A percentile compares a stretch with the other conserved stretches of the same genome.
phyloP scores from a whole-genome alignment of 1,140 invertebrate genomes.

The Leptonema lineaticorne region DNA sequence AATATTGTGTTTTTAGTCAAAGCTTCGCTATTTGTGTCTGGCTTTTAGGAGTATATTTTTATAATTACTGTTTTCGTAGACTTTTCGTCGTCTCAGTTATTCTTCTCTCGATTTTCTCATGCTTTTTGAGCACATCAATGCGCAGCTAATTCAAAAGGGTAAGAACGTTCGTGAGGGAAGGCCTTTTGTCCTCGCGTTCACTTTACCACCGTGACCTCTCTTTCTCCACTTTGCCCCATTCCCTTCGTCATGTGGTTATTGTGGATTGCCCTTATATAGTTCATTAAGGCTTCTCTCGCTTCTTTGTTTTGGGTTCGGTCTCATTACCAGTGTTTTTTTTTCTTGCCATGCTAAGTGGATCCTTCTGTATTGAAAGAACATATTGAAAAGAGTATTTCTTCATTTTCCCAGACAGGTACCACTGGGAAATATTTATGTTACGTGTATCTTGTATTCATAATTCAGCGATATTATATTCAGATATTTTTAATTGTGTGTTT shows the following conservation, averaged over 20 bases:
- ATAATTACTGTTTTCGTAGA: slow-evolving; percentile 12
- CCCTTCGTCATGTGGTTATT: slow-evolving; percentile 25
- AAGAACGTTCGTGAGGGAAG: slow-evolving; percentile 23
- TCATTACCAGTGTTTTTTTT: slow-evolving; percentile 30
- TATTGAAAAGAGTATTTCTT: slow-evolving; percentile 29
- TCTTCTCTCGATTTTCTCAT: slow-evolving; percentile 25
- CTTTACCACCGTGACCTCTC: slow-evolving; percentile 12
- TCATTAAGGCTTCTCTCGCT: slow-evolving; percentile 29
- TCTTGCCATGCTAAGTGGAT: slow-evolving; percentile 22
- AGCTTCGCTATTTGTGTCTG: neutral
- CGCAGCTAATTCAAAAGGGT: slow-evolving; percentile 32
- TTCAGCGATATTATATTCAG: too few species aligned
- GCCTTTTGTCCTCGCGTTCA: slow-evolving; percentile 27
- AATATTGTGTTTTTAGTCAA: neutral
- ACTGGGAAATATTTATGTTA: neutral
- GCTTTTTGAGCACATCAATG: slow-evolving; percentile 28
- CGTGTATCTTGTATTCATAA: too few species aligned
- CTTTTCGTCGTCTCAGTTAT: slow-evolving; percentile 10
- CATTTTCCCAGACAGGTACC: slow-evolving; percentile 25
- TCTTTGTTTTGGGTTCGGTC: slow-evolving; percentile 29
- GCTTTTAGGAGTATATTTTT: neutral
- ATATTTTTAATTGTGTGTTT: too few species aligned
- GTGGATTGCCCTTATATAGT: slow-evolving; percentile 32
- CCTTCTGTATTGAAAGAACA: slow-evolving; percentile 22
- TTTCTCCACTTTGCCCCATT: neutral